phyloP scores from a whole-genome alignment of 1,140 invertebrate genomes.

The Drosophila sechellia region DNA sequence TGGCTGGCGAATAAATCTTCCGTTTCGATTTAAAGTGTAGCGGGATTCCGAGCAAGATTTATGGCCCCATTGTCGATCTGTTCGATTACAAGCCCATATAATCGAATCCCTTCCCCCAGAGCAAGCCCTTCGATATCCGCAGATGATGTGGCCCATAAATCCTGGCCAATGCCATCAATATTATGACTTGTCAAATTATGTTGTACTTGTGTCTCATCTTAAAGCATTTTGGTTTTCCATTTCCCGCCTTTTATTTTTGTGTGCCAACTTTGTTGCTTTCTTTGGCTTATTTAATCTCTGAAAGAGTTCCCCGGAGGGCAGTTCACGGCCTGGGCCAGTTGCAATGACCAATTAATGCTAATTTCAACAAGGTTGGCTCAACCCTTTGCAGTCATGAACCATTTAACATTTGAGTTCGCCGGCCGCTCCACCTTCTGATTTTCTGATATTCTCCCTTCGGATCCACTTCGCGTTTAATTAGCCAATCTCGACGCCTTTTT shows the following conservation, averaged over 20 bases:
- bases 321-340: slow-evolving; percentile 39
- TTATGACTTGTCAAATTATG: slow-evolving; percentile 83
- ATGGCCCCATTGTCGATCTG: slow-evolving; percentile 76
- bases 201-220: slow-evolving; percentile 63
- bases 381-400: slow-evolving; percentile 58
- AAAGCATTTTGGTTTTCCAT: slow-evolving; percentile 48
- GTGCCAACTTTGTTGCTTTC: slow-evolving; percentile 6
- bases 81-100: slow-evolving; percentile 81
- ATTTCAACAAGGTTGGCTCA: slow-evolving; percentile 48
- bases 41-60: slow-evolving; percentile 61
- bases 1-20: slow-evolving; percentile 74
- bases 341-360: slow-evolving; percentile 77
- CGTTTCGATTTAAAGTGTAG: slow-evolving; percentile 75
- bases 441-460: neutral
- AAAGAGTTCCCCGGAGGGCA: slow-evolving; percentile 58
- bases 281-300: slow-evolving; percentile 36
- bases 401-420: slow-evolving; percentile 62
- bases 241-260: slow-evolving; percentile 11
- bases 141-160: slow-evolving; percentile 75
- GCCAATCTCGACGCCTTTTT: slow-evolving; percentile 60
- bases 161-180: slow-evolving; percentile 70
- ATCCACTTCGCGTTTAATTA: slow-evolving; percentile 59
- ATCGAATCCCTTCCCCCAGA: slow-evolving; percentile 49
- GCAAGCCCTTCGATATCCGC: slow-evolving; percentile 22
- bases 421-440: no score